A percentile compares a stretch with the other conserved stretches of the same genome.
phyloP scores from a whole-genome alignment of 1,140 invertebrate genomes.

The Plectus sambesii region DNA sequence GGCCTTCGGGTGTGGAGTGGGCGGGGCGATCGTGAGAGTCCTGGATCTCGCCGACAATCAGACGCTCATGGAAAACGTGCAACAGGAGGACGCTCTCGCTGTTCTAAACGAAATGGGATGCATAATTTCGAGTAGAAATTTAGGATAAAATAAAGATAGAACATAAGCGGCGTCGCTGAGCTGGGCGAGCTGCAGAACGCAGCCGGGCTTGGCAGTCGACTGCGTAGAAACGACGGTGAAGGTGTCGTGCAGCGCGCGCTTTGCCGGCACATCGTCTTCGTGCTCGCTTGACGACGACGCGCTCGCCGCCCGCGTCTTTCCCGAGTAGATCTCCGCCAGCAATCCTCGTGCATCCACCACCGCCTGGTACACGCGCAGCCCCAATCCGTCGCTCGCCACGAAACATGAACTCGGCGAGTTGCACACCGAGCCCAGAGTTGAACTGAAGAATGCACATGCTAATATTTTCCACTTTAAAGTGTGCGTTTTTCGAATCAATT shows the following conservation, averaged over 20 bases:
- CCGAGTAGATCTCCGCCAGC: conserved; percentile 75
- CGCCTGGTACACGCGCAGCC: conserved; percentile 86
- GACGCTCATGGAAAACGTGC: conserved; percentile 88
- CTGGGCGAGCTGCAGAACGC: conserved; percentile 84
- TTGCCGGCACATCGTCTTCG: conserved; percentile 14
- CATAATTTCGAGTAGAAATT: not conserved
- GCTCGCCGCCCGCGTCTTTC: conserved; percentile 38
- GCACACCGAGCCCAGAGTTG: conserved; percentile 76
- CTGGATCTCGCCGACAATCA: conserved; percentile 61
- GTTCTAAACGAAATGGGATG: conserved; percentile 52
- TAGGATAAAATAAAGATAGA: conserved; percentile 15
- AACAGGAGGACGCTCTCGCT: conserved; percentile 92
- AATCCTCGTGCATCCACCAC: conserved; percentile 92
- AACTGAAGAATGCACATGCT: conserved; percentile 55
- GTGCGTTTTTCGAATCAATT: no score
- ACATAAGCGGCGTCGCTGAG: not conserved
- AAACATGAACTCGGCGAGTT: conserved; percentile 97
- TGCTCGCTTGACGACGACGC: conserved; percentile 1
- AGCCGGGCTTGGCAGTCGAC: conserved; percentile 87
- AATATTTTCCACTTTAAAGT: no score
- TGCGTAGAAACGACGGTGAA: conserved; percentile 98
- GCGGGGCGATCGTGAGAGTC: conserved; percentile 25
- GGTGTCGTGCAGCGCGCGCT: conserved; percentile 58
- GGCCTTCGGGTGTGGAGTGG: conserved; percentile 34
- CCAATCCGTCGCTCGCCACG: conserved; percentile 87